Percentiles rank a stretch among this genome's conserved stretches.
phyloP scores from a whole-genome alignment of 2,113 vertebrate genomes.

The Hypocryptadius cinnamomeus region DNA sequence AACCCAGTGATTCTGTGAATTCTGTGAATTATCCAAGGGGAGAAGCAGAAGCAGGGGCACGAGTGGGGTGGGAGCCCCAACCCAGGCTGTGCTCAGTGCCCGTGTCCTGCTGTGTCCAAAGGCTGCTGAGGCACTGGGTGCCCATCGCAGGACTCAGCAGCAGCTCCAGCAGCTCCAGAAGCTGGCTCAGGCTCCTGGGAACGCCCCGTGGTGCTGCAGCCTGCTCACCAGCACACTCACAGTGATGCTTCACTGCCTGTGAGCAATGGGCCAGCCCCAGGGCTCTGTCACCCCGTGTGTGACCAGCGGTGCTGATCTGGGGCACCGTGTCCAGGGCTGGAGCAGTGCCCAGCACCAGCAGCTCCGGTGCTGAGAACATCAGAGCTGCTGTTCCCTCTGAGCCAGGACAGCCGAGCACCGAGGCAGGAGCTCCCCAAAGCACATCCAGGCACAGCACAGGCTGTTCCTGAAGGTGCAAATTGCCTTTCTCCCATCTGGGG shows the following conservation, averaged over 20 bases:
- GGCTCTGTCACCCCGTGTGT: accelerated
- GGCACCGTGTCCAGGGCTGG: not conserved
- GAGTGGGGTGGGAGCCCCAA: not conserved
- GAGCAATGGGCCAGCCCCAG: not conserved
- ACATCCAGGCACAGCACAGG: accelerated
- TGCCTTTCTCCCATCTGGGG: accelerated
- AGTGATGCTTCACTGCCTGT: not conserved
- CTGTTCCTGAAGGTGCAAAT: not conserved
- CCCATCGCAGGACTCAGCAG: accelerated
- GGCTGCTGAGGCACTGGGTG: not conserved
- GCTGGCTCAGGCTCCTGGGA: not conserved
- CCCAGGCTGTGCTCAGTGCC: not conserved
- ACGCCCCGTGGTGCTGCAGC: accelerated
- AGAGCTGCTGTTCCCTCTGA: not conserved
- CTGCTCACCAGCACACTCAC: not conserved
- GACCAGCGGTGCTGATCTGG: not conserved
- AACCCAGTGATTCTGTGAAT: not conserved
- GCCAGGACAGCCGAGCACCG: accelerated
- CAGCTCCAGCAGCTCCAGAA: not conserved
- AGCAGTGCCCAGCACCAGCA: not conserved
- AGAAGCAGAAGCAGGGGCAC: not conserved
- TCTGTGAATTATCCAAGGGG: not conserved
- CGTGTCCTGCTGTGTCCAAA: accelerated
- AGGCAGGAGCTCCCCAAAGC: not conserved
- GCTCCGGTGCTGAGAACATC: accelerated